phyloP scores from a whole-genome alignment of 2,888 invertebrate species.

The Pandemis heparana region DNA sequence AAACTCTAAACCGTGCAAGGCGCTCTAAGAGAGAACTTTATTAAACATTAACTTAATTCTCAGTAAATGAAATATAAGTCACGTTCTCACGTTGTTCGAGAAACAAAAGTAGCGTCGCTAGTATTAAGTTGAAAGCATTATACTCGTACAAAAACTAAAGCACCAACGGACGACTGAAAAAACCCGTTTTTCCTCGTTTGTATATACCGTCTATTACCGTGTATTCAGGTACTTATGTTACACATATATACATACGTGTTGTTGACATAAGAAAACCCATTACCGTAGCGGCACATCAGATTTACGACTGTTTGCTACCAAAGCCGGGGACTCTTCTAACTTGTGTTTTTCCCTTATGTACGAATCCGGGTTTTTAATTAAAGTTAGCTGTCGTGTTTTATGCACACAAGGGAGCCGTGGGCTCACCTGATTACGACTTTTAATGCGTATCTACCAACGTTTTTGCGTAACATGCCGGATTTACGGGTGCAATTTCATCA shows the following conservation, averaged over 20 bases:
- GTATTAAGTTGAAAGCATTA: slow-evolving; percentile 26
- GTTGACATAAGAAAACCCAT: slow-evolving; percentile 74
- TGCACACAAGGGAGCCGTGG: slow-evolving; percentile 37
- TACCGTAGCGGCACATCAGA: slow-evolving; percentile 65
- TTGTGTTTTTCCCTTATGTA: slow-evolving; percentile 61
- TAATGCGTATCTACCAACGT: slow-evolving; percentile 29
- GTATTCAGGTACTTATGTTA: slow-evolving; percentile 38
- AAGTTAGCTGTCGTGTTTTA: slow-evolving; percentile 44
- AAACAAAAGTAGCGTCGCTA: not conserved
- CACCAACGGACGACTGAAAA: slow-evolving; percentile 14
- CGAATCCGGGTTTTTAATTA: slow-evolving; percentile 65
- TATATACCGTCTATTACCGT: slow-evolving; percentile 24
- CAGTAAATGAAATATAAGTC: not conserved
- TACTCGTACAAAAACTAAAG: slow-evolving; percentile 18
- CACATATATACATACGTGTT: slow-evolving; percentile 45
- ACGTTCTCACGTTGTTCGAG: not conserved
- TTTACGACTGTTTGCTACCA: slow-evolving; percentile 70
- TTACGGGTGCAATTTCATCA: slow-evolving; percentile 20
- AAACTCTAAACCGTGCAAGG: no score
- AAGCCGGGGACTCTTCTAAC: slow-evolving; percentile 46
- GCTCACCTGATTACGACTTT: slow-evolving; percentile 41
- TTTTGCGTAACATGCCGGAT: slow-evolving; percentile 8
- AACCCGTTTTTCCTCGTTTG: slow-evolving; percentile 25
- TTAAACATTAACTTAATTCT: not conserved
- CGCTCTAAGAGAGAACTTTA: not conserved